These are phyloP conservation scores for Myzus persicae DNA, from an alignment of 1,140 invertebrate genomes.

Conservation along the genomic window DNA sequence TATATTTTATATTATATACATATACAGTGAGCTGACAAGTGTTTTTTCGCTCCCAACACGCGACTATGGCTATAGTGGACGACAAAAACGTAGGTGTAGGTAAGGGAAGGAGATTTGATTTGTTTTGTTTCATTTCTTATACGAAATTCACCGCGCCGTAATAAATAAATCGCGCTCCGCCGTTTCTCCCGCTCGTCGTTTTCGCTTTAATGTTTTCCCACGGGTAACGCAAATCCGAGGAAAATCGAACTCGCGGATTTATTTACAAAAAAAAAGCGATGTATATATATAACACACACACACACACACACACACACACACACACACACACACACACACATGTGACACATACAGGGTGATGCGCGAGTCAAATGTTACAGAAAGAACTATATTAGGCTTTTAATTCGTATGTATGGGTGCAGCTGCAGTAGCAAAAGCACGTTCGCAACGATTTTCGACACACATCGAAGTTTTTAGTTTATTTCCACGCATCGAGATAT, in stretches of 20 bases:
- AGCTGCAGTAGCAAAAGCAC: no score
- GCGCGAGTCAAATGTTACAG: not conserved
- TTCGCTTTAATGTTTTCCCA: not conserved
- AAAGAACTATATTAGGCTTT: not conserved
- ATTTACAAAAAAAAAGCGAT: not conserved
- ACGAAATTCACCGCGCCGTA: not conserved
- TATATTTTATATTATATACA: not conserved
- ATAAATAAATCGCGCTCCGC: not conserved
- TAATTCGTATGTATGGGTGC: not conserved
- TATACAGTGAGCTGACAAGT: not conserved
- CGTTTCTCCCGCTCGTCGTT: not conserved
- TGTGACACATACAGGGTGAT: not conserved
- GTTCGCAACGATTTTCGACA: not conserved
- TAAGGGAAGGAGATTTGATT: not conserved
- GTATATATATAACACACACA: not conserved
- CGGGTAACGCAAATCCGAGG: not conserved
- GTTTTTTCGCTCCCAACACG: not conserved
- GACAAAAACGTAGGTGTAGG: not conserved
- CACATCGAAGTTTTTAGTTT: not conserved
- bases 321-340: not conserved
- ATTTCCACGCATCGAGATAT: not conserved
- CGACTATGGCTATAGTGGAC: no score
- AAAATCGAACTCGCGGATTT: not conserved
- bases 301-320: not conserved
- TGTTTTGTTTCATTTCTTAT: constrained; percentile 10